Conservation (phyloP, 2,113 vertebrate genomes). For the Osmerus mordax region DNA sequence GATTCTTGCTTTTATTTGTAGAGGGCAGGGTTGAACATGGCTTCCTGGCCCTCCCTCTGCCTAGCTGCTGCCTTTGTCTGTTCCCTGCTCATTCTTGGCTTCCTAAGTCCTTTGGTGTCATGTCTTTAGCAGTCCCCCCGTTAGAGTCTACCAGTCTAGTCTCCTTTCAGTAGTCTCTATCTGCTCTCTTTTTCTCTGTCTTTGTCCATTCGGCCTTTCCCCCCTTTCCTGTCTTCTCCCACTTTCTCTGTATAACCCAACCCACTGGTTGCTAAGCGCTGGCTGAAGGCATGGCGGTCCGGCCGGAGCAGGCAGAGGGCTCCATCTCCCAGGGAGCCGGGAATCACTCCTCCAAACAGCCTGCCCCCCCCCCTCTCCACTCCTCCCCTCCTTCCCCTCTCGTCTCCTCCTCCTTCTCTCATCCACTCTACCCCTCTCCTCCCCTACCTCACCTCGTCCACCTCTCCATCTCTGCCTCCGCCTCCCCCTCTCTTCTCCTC, state of each 20-base stretch:
- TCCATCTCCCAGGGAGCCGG: conserved; percentile 70
- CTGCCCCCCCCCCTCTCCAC: conserved; percentile 42
- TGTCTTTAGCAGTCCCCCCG: conserved; percentile 24
- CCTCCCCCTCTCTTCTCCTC: no score
- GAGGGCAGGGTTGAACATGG: conserved; percentile 39
- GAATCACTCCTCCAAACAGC: conserved; percentile 79
- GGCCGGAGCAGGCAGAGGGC: conserved; percentile 65
- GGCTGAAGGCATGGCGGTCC: conserved; percentile 60
- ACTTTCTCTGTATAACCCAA: conserved; percentile 59
- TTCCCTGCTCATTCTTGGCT: conserved; percentile 39
- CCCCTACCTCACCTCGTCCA: conserved; percentile 1
- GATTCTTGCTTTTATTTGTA: conserved; percentile 39
- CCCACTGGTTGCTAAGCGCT: conserved; percentile 78
- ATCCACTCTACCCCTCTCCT: conserved; percentile 25
- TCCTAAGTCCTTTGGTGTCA: conserved; percentile 22
- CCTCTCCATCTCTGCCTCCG: conserved; percentile 27
- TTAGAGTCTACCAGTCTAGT: conserved; percentile 35
- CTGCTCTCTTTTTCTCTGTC: conserved; percentile 13
- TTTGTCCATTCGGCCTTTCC: conserved; percentile 18
- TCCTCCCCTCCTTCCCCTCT: conserved; percentile 18
- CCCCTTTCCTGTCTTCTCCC: conserved; percentile 21
- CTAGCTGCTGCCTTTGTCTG: conserved; percentile 56
- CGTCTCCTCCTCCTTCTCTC: conserved; percentile 20
- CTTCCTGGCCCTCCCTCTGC: conserved; percentile 46
- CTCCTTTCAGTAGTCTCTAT: conserved; percentile 20